Evolutionary conservation across 1,140 invertebrate genomes (phyloP), one percentile per base, ranked within the genome.

Genomic region (Cyclina sinensis): DNA sequence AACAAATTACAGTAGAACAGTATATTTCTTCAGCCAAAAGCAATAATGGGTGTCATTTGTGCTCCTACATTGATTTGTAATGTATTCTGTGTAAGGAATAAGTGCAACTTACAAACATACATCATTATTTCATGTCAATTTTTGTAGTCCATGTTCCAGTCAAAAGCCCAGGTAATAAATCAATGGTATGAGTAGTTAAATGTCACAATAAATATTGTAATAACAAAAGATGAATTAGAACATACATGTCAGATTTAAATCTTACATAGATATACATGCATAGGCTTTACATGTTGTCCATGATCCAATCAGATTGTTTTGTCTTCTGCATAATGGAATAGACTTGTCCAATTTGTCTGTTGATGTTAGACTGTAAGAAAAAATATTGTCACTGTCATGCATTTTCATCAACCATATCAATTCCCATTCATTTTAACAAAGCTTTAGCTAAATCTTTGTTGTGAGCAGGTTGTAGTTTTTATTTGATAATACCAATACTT

Each of bases 71-170:
- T 21, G 27, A 2, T 62, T 62, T 62, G 57, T n/a, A 7, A 9
- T 62, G 14, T 54, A 54, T 14, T 62, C 24, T 62, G 7, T 62
- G 24, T n/a, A 27, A 62, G 9, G 27, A 62, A 62, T 11, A 27
- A 62, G 24, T 3, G 24, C 24, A 27, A 27, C 57, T 7, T 24
- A 27, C 14, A 62, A 24, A 62, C n/a, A n/a, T 62, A 35, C 5
- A 70, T 70, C 65, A 70, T 70, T 70, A 32, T 70, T 70, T 70
- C 32, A 70, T 70, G 35, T 70, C 65, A 37, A 70, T 70, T 70
- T 70, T 70, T 70, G 65, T 70, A 70, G 65, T 37, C 65, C 65
- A 70, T 70, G 65, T 70, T 70, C 32, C 65, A 70, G 65, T 32
- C 14, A 70, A 16, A 70, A 70, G 65, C 65, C 65, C 21, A 70